Evolutionary conservation across 2,888 invertebrate genomes (phyloP).

Genomic region (Melipona beecheii): DNA sequence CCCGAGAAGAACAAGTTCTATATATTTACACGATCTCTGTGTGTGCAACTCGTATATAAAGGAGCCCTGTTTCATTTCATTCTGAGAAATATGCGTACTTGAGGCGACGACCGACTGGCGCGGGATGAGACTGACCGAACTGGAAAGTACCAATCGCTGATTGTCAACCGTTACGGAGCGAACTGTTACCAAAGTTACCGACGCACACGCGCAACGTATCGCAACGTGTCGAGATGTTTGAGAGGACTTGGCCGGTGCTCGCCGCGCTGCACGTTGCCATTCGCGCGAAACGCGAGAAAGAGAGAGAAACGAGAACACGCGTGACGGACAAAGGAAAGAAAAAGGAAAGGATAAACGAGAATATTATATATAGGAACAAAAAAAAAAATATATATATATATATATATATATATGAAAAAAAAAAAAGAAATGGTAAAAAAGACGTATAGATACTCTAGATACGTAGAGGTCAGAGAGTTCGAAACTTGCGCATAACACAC

Average conservation of each 20-base stretch:
- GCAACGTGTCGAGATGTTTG: too few species aligned
- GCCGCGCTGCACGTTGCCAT: conserved; percentile 20
- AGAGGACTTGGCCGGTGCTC: conserved; percentile 30
- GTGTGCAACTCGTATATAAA: conserved; percentile 17
- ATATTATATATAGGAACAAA: conserved; percentile 13
- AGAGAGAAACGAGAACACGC: too few species aligned
- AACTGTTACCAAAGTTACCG: not conserved
- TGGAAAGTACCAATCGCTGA: not conserved
- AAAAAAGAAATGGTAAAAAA: conserved; percentile 34
- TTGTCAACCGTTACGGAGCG: not conserved
- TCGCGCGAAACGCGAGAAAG: too few species aligned
- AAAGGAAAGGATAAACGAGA: not conserved
- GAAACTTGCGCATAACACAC: conserved; percentile 60
- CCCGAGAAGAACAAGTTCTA: not conserved
- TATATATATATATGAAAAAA: conserved; percentile 1
- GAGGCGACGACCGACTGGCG: not conserved
- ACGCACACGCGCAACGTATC: not conserved
- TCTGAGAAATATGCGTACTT: not conserved
- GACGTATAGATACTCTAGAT: conserved; percentile 75
- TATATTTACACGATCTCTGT: conserved; percentile 41
- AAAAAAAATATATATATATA: not conserved
- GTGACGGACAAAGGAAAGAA: too few species aligned
- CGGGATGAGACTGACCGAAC: conserved; percentile 11
- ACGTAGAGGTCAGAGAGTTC: conserved; percentile 69
- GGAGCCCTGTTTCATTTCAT: not conserved